Evolutionary conservation across 1,140 invertebrate species (phyloP).

Genomic region (Bombus affinis): DNA sequence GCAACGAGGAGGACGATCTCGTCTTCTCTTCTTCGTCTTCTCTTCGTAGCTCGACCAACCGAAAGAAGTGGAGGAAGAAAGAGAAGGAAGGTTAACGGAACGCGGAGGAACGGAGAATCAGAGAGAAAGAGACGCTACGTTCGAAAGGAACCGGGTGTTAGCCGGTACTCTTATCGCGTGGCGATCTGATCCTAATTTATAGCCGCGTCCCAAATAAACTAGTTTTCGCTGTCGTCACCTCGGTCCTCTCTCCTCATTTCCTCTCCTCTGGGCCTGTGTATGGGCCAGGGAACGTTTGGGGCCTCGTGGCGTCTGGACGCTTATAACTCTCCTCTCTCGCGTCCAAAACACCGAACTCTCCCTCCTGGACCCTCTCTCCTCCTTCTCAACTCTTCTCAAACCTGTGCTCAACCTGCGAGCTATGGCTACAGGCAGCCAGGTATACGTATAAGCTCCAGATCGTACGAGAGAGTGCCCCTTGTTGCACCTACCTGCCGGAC

Average conservation of each 20-base stretch:
- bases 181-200: constrained; percentile 84
- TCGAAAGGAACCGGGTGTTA: constrained; percentile 81
- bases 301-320: constrained; percentile 51
- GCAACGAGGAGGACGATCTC: constrained; percentile 21
- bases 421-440: constrained; percentile 41
- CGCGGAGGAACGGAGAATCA: constrained; percentile 10
- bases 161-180: constrained; percentile 81
- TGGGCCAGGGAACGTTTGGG: constrained; percentile 25
- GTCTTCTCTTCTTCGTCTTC: constrained; percentile 10
- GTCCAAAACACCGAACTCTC: constrained; percentile 30
- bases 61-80: constrained; percentile 40
- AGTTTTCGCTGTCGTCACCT: constrained; percentile 83
- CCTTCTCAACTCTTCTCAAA: neutral
- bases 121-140: constrained; percentile 69
- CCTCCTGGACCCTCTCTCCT: constrained; percentile 19
- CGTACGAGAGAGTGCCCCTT: constrained; percentile 53
- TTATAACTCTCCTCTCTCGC: constrained; percentile 54
- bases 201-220: constrained; percentile 83
- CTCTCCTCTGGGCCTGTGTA: neutral
- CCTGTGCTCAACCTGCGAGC: constrained; percentile 1
- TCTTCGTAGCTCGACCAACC: constrained; percentile 42
- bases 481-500: constrained; percentile 58
- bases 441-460: constrained; percentile 57
- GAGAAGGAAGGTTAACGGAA: neutral
- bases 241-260: constrained; percentile 50